Base-by-base conservation (phyloP, 1,140 invertebrate genomes). In the Heterodera carotae region DNA sequence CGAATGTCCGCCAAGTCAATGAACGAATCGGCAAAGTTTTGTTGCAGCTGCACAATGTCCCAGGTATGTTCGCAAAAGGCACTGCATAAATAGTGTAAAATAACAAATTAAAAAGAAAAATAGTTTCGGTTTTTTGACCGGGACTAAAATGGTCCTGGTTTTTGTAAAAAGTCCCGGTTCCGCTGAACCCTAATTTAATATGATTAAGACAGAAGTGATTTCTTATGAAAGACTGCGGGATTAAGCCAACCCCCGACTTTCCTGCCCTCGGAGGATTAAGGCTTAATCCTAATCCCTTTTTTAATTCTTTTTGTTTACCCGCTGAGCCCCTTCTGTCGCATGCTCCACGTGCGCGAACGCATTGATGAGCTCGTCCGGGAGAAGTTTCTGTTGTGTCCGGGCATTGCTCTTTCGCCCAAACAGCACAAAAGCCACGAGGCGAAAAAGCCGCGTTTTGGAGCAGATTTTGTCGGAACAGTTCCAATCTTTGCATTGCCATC, bases 61-160 rank as follows among this genome's bases (percentile, higher is more conserved):
- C 79, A 80, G n/a, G 69, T 74, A 39, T 80, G 79, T 39, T 80
- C 79, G 53, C 73, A 78, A 69, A 78, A 78, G 6, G 56, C 36
- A 31, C 76, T 78, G 76, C 70, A 75, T 27, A 59, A 72, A 0
- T 59, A 59, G 48, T 22, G 48, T 22, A 56, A 56, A 22, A 22
- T 22, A 22, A 18, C 5, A 56, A 53, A 53, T 18, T 56, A 43
- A 43, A 43, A 8, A 43, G 10, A 43, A 43, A 18, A 22, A 15
- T 56, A n/a, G n/a, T 56, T 56, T 56, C 22, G 48, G 15, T 18
- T 53, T 22, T 53, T 43, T 43, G 0, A 6, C 12, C 39, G 39
- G 39, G 6, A 43, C 39, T 56, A 22, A n/a, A 22, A 56, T n/a
- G n/a, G n/a, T n/a, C n/a, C n/a, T n/a, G n/a, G n/a, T n/a, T n/a